Base-by-base conservation (phyloP, 2,113 vertebrate species). In the Cyprinus carpio region DNA sequence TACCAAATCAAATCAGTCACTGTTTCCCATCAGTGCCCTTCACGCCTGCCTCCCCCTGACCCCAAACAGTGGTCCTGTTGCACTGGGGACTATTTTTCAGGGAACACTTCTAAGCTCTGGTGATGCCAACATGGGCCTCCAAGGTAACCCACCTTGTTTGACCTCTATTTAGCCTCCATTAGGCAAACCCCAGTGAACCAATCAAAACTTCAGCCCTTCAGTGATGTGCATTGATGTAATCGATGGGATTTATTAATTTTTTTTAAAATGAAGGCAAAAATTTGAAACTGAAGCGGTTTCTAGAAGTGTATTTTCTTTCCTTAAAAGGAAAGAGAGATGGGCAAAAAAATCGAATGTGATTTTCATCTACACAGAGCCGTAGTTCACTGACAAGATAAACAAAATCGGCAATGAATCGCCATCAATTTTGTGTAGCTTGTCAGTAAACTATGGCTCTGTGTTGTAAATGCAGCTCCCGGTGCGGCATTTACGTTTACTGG, bases 1-100 rank as follows among this genome's bases (percentile, higher is more conserved):
- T 82, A 85, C 85, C 86, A 87, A 87, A 75, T 89, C 89, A 89
- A 88, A 83, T 87, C 84, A 85, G 87, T 88, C 89, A 88, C 89
- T 90, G 90, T 91, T 91, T 89, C 81, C 90, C 86, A 86, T 91
- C 89, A 90, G 90, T 89, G 88, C 84, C 84, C 86, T 87, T 87
- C 83, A 86, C 87, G 88, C 85, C 89, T 88, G 88, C 84, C 75
- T 77, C 76, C 85, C 78, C 87, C 84, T 88, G 84, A 89, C 89
- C 89, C 89, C 83, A 88, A 85, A 90, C 87, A 87, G 87, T 89
- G 87, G 84, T 90, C 89, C 84, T 86, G 88, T 88, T 90, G 90
- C 89, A 86, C 86, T 75, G 87, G 88, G 84, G 88, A 87, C 87
- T 91, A 89, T 89, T 84, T 91, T 89, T 88, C 88, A 88, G 90